Base-by-base conservation (phyloP, 1,140 invertebrate genomes). In the Drosophila melanogaster region DNA sequence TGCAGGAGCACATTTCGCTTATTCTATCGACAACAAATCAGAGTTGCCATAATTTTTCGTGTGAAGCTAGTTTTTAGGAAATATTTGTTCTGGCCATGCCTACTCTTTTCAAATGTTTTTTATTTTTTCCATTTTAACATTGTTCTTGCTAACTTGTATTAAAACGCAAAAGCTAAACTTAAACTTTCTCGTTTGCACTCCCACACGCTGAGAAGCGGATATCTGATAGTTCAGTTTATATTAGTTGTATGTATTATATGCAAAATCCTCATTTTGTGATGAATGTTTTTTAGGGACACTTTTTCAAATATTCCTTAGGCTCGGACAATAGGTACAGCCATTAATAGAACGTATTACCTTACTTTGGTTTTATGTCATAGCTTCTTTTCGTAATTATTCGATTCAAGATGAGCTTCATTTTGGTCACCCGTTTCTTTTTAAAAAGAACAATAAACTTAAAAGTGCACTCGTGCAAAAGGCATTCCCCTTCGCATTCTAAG, bases 401-500 rank as follows among this genome's bases (percentile, higher is more conserved):
- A 60, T 73, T 60, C 54, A 60, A 72, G 56, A 46, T 60, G 67
- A 43, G 54, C 37, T 72, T 46, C 54, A 73, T 73, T 73, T 73
- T 54, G 38, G 65, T 54, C 38, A 53, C 43, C 19, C 30, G 35
- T 44, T 47, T 47, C 59, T 67, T 69, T 74, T 81, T 66, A 30
- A 81, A 80, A 85, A 86, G 75, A 86, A 86, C 78, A 86, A 86
- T 85, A 81, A 81, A 86, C 81, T 86, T 78, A 86, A 81, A 81
- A 69, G 83, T 86, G 78, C 81, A 81, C 60, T 85, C 81, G 81
- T 86, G 81, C 81, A 86, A 81, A 86, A 86, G 81, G 77, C 81
- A 86, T 74, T 85, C 69, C 60, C 74, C 64, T 71, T 78, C 33
- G 51, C 64, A 58, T 37, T 54, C 14, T 22, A 19, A 65, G 44